phyloP scores from a whole-genome alignment of 2,113 vertebrate genomes.

The Pavo muticus region DNA sequence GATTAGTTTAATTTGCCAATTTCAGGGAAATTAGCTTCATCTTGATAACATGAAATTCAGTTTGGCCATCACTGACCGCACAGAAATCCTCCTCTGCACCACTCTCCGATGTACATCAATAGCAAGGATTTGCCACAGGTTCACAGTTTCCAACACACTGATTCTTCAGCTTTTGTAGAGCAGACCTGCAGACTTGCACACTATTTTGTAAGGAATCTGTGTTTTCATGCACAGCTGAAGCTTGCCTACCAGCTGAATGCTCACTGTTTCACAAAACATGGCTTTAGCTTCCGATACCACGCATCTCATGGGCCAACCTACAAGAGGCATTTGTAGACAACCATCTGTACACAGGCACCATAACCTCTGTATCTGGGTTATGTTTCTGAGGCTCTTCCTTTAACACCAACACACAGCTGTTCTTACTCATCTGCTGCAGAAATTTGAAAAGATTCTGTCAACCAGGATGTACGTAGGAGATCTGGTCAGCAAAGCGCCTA shows the following conservation, averaged over 20 bases:
- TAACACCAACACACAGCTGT: background rate
- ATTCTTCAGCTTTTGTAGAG: slow-evolving; percentile 9
- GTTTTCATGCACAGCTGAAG: background rate
- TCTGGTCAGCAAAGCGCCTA: background rate
- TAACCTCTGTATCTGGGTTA: background rate
- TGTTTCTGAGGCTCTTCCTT: background rate
- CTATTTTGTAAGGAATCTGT: background rate
- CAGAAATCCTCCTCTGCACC: background rate
- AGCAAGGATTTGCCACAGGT: background rate
- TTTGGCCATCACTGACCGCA: background rate
- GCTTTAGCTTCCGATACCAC: background rate
- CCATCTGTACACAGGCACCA: background rate
- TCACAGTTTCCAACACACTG: background rate
- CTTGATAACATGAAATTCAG: background rate
- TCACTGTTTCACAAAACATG: background rate
- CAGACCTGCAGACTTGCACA: background rate
- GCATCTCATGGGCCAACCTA: background rate
- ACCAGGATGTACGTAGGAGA: slow-evolving; percentile 22
- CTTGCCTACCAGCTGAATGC: fast-evolving
- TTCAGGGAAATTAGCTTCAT: background rate
- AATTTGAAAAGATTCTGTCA: background rate
- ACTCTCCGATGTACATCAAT: background rate
- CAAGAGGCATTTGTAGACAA: background rate
- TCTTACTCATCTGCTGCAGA: slow-evolving; percentile 22
- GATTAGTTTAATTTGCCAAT: fast-evolving